These are phyloP conservation scores for Hirtodrosophila cameraria DNA, from an alignment of 2,888 invertebrate genomes.

Conservation along the genomic window DNA sequence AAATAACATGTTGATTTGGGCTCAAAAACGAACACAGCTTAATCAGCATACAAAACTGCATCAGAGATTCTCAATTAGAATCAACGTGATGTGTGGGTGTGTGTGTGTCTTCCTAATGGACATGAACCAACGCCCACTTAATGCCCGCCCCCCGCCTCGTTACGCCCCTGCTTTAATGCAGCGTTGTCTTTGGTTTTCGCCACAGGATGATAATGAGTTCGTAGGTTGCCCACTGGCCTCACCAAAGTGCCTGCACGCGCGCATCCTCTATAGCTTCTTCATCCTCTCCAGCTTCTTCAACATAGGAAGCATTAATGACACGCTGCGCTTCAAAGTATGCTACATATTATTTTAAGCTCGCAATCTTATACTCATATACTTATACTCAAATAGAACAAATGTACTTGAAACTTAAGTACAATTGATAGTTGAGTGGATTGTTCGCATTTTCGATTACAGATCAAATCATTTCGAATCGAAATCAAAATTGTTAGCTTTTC, in stretches of 20 bases:
- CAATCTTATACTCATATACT: neutral
- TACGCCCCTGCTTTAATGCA: neutral
- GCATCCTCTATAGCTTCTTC: conserved; percentile 4
- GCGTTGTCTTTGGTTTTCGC: conserved; percentile 55
- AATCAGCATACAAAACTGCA: neutral
- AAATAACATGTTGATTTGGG: conserved; percentile 73
- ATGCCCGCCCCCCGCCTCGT: neutral
- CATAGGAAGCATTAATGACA: conserved; percentile 60
- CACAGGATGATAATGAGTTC: conserved; percentile 61
- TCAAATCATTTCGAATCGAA: too few species aligned
- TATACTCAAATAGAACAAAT: too few species aligned
- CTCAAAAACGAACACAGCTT: conserved; percentile 4
- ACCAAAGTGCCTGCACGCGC: conserved; percentile 69
- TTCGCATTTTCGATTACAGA: too few species aligned
- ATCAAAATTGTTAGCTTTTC: too few species aligned
- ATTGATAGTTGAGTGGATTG: too few species aligned
- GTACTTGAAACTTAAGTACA: too few species aligned
- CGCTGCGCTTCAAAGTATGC: conserved; percentile 61
- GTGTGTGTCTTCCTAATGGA: conserved; percentile 38
- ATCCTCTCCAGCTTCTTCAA: neutral
- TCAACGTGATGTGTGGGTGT: conserved; percentile 6
- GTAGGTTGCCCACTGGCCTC: conserved; percentile 5
- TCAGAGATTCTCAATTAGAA: neutral
- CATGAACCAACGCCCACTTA: conserved; percentile 48
- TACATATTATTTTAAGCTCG: conserved; percentile 21